Conservation (phyloP, 2,113 vertebrate species). For the Scophthalmus maximus region DNA sequence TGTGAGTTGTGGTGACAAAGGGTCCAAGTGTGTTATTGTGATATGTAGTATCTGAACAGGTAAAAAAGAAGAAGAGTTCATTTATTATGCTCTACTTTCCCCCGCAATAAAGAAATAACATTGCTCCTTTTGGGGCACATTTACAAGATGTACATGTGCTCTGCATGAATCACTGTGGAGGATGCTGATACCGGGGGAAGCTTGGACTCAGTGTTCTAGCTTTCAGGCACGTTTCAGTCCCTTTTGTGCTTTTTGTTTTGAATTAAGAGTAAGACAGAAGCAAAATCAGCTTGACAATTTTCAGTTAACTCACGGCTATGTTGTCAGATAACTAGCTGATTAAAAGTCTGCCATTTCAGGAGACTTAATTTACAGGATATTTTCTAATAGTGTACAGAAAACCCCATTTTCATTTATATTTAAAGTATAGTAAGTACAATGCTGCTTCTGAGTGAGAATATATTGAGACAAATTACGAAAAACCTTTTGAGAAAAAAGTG, state of each 20-base stretch:
- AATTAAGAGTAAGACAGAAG: neutral
- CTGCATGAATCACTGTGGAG: neutral
- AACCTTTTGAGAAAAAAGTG: too few species aligned
- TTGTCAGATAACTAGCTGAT: neutral
- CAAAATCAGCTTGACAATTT: too few species aligned
- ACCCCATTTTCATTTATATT: too few species aligned
- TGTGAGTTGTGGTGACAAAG: constrained; percentile 12
- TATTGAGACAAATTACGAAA: too few species aligned
- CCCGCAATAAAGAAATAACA: too few species aligned
- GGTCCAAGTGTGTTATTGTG: neutral
- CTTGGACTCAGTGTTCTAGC: neutral
- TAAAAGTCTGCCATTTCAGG: neutral
- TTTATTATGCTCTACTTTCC: too few species aligned
- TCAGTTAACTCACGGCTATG: neutral
- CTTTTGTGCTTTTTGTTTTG: neutral
- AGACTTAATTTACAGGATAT: neutral
- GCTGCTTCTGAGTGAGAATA: too few species aligned
- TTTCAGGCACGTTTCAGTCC: neutral
- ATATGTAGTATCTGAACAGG: too few species aligned
- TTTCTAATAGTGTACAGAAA: too few species aligned
- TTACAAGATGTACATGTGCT: neutral
- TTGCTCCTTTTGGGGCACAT: neutral
- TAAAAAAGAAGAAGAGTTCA: too few species aligned
- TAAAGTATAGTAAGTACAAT: too few species aligned
- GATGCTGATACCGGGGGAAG: neutral